Evolutionary conservation across 1,140 invertebrate genomes (phyloP), one percentile per base, ranked within the genome.

Genomic region (Pogonomyrmex barbatus): DNA sequence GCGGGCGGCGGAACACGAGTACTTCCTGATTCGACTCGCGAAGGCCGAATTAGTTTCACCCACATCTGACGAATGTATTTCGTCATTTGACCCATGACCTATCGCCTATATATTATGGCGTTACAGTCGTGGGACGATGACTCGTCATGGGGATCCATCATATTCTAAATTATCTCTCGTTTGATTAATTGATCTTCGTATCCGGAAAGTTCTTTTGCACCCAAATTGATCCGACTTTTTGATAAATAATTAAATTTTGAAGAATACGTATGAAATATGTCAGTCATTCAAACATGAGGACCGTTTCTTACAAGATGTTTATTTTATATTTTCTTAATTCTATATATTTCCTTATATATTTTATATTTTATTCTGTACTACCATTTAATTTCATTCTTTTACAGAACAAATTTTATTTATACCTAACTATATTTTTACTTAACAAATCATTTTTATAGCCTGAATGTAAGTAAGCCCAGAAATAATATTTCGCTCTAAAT

Each of bases 31-130:
- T 68, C 24, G 67, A 2, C 47, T 60, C 33, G 45, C 39, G 65
- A 85, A 88, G 88, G 81, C 62, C 47, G 30, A 73, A 85, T 68
- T 88, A 62, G 24, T 88, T 50, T 79, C 73, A 65, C 87, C 50
- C 87, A 77, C 62, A 77, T 71, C 47, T 56, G 58, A 77, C 47
- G 71, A 88, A 86, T 54, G 75, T 24, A 24, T 87, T 87, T 77
- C 54, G 63, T 67, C 58, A 65, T 70, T 71, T 60, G 70, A 82
- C 76, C 77, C 79, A 54, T 50, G 83, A 82, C 83, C 88, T 45
- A 63, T 86, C n/a, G 30, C 60, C 60, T n/a, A n/a, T n/a, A n/a
- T n/a, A 39, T 33, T 56, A 73, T 58, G 60, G n/a, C 36, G 17
- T 50, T 50, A 45, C 5, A 14, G 33, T 4, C 82, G 82, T 89